Base-by-base conservation (phyloP, 2,113 vertebrate species). In the Oncorhynchus clarkii region DNA sequence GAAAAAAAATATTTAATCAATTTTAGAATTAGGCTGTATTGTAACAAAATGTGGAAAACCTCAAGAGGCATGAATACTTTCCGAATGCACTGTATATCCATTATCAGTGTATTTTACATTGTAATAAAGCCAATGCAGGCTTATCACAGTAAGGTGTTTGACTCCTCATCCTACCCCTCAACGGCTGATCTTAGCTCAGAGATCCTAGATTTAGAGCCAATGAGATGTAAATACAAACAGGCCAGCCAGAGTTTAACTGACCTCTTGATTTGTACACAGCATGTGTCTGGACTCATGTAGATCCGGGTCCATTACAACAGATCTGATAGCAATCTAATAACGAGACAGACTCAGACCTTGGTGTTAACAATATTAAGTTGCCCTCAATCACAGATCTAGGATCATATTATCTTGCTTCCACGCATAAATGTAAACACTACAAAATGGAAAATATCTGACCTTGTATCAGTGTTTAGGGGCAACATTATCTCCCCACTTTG, bases 381-480 rank as follows among this genome's bases (percentile, higher is more conserved):
- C 16, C 18, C 51, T 83, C 80, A 77, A 78, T 74, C 67, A 77
- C 81, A 72, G 84, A 86, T 77, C 45, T 54, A 18, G 84, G 74
- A 78, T 88, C 80, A 76, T 81, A 84, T 87, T 87, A 83, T 27
- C 14, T 48, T 59, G 39, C 39, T 39, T 9, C 39, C 39, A 39
- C 39, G 2, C 39, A 39, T 9, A 39, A 39, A 39, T 39, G 39
- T 39, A 39, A 9, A 7, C 8, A 39, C 26, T 62, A 22, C 48
- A 62, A 75, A 39, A 74, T 80, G 76, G 9, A 75, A 78, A 78
- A 34, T 82, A 86, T 81, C 80, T 75, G 78, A 81, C 78, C 49
- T 26, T 39, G 34, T 39, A 39, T 9, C 8, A 39, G 34, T 76
- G 74, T 81, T 72, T 2, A 76, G 70, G 51, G 62, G 57, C 73